Evolutionary conservation across 2,113 vertebrate genomes (phyloP).

Genomic region (Bufo bufo): DNA sequence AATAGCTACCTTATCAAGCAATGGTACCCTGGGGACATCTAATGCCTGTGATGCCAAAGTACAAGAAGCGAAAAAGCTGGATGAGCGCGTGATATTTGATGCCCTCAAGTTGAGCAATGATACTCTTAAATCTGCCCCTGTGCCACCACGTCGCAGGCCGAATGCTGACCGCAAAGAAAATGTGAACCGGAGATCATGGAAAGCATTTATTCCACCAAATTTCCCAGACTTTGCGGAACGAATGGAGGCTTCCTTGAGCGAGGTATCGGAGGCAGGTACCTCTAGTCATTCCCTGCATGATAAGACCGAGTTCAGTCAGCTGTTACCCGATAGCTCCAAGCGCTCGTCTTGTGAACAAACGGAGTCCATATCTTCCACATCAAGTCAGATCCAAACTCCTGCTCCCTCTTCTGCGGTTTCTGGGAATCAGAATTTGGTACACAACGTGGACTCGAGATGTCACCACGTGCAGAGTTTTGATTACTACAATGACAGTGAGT

Average conservation of each 20-base stretch:
- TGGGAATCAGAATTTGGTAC: not conserved
- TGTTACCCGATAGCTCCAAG: slow-evolving; percentile 65
- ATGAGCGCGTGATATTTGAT: slow-evolving; percentile 96
- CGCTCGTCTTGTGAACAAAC: slow-evolving; percentile 64
- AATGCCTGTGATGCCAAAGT: slow-evolving; percentile 81
- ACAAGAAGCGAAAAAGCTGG: slow-evolving; percentile 79
- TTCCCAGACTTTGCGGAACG: slow-evolving; percentile 94
- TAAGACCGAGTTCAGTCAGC: slow-evolving; percentile 77
- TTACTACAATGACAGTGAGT: slow-evolving; percentile 58
- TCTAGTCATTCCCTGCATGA: slow-evolving; percentile 80
- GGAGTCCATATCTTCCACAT: slow-evolving; percentile 68
- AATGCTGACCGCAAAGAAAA: slow-evolving; percentile 88
- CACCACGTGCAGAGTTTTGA: slow-evolving; percentile 64
- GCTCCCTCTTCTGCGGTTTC: not conserved
- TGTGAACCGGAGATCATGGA: slow-evolving; percentile 93
- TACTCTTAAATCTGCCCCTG: slow-evolving; percentile 78
- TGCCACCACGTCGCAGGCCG: slow-evolving; percentile 83
- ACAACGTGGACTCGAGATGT: slow-evolving; percentile 64
- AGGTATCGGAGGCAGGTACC: slow-evolving; percentile 75
- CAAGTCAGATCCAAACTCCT: slow-evolving; percentile 51
- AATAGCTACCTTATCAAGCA: slow-evolving; percentile 91
- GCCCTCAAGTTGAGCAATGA: slow-evolving; percentile 94
- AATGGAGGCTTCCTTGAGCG: slow-evolving; percentile 83
- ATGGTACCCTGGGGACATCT: slow-evolving; percentile 86
- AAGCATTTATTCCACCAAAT: slow-evolving; percentile 93